A percentile compares a stretch with the other conserved stretches of the same genome.
Evolutionary conservation across 2,113 vertebrate genomes (phyloP).

Genomic region (Aleadryas rufinucha): DNA sequence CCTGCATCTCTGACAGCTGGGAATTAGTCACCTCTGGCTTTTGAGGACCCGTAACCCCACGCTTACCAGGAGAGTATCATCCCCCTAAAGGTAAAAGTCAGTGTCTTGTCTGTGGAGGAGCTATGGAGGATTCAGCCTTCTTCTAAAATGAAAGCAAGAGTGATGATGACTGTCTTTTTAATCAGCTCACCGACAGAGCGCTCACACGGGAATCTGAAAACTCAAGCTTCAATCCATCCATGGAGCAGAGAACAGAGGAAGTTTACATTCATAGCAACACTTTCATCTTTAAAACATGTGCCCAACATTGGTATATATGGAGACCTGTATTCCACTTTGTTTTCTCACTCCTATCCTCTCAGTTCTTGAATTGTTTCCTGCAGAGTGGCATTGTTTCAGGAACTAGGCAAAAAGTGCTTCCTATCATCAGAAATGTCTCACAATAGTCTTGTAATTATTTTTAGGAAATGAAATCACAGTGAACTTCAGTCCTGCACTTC

Average conservation of each 20-base stretch:
- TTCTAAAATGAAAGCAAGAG: not conserved
- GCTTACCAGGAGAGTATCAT: not conserved
- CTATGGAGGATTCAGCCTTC: not conserved
- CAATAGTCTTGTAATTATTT: not conserved
- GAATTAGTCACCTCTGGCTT: not conserved
- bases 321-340: not conserved
- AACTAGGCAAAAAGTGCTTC: not conserved
- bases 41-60: not conserved
- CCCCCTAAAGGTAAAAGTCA: not conserved
- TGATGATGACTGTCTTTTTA: not conserved
- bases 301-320: not conserved
- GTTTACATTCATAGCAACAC: not conserved
- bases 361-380: not conserved
- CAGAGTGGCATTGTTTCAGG: not conserved
- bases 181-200: not conserved
- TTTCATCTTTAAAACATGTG: not conserved
- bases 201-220: not conserved
- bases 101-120: not conserved
- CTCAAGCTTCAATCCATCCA: not conserved
- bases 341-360: not conserved
- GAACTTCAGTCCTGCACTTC: not conserved
- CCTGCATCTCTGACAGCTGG: not conserved
- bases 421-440: not conserved
- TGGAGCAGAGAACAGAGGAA: not conserved
- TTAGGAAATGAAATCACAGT: not conserved